Evolutionary conservation across 2,113 vertebrate species (phyloP).

Genomic region (Mesocricetus auratus): DNA sequence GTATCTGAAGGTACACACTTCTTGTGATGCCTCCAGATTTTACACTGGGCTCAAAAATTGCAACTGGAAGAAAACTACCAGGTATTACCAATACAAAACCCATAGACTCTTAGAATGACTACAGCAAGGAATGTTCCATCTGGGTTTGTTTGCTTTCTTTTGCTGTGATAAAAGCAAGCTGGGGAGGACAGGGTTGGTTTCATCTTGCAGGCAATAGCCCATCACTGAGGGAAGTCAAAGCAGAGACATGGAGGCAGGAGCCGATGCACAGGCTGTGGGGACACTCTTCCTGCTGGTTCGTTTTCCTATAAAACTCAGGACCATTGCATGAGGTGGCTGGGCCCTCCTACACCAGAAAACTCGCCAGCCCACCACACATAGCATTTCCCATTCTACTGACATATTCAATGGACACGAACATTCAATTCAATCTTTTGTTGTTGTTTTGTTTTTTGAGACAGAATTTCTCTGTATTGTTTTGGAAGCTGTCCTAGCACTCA

Average conservation of each 20-base stretch:
- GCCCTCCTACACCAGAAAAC: not conserved
- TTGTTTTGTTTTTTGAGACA: too few relatives aligned
- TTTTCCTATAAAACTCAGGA: not conserved
- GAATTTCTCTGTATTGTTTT: too few relatives aligned
- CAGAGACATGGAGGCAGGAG: not conserved
- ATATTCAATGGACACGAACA: not conserved
- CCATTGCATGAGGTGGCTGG: not conserved
- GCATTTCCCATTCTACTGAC: not conserved
- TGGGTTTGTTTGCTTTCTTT: not conserved
- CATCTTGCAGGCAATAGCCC: too few relatives aligned
- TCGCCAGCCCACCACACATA: not conserved
- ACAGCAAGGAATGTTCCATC: not conserved
- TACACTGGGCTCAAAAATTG: not conserved
- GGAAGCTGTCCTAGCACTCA: too few relatives aligned
- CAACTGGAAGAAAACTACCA: conserved; percentile 14
- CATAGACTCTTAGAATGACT: conserved; percentile 10
- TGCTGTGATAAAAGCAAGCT: not conserved
- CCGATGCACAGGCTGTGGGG: not conserved
- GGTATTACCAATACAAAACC: not conserved
- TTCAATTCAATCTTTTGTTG: not conserved
- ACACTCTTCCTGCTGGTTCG: too few relatives aligned
- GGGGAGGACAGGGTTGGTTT: not conserved
- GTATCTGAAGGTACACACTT: not conserved
- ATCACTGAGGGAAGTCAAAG: not conserved
- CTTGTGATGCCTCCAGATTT: not conserved